Base-by-base conservation (phyloP, 2,888 invertebrate genomes). In the Pseudeuparius sepicola region DNA sequence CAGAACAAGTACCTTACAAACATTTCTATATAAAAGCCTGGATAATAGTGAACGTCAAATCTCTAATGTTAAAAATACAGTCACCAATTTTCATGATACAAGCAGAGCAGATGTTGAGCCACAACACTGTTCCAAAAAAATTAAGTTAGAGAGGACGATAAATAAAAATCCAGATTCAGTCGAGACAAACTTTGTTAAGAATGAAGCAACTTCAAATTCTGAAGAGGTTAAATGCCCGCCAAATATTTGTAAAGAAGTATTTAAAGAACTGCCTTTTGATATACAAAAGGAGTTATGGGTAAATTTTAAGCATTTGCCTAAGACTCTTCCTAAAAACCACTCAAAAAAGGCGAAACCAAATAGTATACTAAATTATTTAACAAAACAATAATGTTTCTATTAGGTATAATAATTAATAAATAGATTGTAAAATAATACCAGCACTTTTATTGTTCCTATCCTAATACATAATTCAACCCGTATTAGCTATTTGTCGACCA, bases 121-220 rank as follows among this genome's bases (percentile, higher is more conserved):
- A 7, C 20, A 20, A n/a, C 81, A 53, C 83, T 82, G 1, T 75
- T 78, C 78, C 80, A n/a, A 83, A 84, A 59, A 82, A 82, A 56
- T 73, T 27, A 66, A 64, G 48, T 49, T 63, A 31, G 16, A 20
- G 29, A 33, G n/a, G 33, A 39, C 18, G 27, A 32, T 12, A 13
- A 10, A 4, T 53, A 62, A 11, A 68, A 69, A 39, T 4, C n/a
- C 24, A 29, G 29, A 29, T 5, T 7, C 29, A 13, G 7, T 12
- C 6, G 14, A 5, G 6, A 14, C 7, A 7, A 7, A 5, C 15
- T 6, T 38, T 28, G 11, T 13, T 14, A 33, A 18, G 12, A 24
- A 14, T 4, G 17, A 30, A 10, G 14, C 9, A 10, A 16, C 5
- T 30, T 4, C 37, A 9, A 44, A 41, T 6, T n/a, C 6, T 39